Evolutionary conservation across 2,797 vertebrate genomes (phyloP), one percentile per base, ranked within the genome.

Genomic region (Lerista edwardsae): DNA sequence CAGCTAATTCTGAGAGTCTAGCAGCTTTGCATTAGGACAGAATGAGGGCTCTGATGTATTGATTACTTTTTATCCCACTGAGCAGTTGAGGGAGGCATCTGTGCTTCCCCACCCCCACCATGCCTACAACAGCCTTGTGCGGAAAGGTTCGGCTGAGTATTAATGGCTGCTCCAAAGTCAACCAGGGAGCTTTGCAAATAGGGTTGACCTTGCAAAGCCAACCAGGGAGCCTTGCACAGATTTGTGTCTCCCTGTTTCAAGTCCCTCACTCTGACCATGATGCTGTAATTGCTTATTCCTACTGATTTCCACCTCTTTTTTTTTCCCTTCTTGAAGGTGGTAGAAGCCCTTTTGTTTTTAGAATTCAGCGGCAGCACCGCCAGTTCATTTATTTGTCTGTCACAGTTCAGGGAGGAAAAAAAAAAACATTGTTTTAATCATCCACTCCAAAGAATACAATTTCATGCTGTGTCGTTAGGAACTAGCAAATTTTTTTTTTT

Each of bases 221-320:
- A 12, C 55, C 55, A 57, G 55, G 19, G 4, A 57, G 55, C 55
- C 4, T 57, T 61, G 59, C 59, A 6, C 25, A 6, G 11, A 61
- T 23, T 7, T 61, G 21, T 6, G 23, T 25, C 59, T 25, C 21
- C 59, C 59, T 25, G 51, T 55, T 61, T 25, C 59, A 61, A 25
- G 59, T 61, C 14, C 59, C 3, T 15, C 51, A 55, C 59, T 25
- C 23, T 61, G 6, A 7, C 59, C 59, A 25, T 23, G 25, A 61
- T 61, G 59, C 6, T 61, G 5, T 61, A 23, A 61, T 61, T 23
- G 51, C 72, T 82, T 51, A 36, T 51, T 36, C 57, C 31, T 1
- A 0, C 0, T 0, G 41, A 6, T 44, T 51, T 51, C 14, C 27
- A 57, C 34, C 15, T 44, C 36, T 0, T 3, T 0, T 4, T 17